These are phyloP conservation scores for Halisarca cf. caerulea DNA, from an alignment of 37 sponge, comb jelly and placozoan species.

Conservation along the genomic window DNA sequence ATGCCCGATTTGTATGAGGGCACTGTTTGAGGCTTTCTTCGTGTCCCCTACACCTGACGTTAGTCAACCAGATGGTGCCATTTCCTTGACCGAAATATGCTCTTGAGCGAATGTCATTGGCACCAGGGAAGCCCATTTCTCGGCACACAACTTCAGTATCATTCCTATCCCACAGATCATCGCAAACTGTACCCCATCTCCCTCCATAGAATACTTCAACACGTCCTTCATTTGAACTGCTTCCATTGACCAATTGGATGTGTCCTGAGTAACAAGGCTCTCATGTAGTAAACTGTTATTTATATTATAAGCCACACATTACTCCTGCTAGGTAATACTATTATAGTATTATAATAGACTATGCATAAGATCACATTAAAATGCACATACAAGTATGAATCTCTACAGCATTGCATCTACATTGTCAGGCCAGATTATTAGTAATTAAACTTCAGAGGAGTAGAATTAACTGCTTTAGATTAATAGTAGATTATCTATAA, in stretches of 20 bases:
- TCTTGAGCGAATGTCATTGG: not conserved
- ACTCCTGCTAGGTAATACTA: too few relatives aligned
- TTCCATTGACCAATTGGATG: not conserved
- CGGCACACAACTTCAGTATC: not conserved
- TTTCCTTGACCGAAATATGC: constrained; percentile 1
- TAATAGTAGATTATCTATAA: too few relatives aligned
- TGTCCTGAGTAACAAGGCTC: too few relatives aligned
- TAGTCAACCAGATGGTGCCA: not conserved
- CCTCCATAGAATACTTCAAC: not conserved
- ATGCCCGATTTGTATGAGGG: not conserved
- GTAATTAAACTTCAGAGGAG: too few relatives aligned
- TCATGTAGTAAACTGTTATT: too few relatives aligned
- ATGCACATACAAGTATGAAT: too few relatives aligned
- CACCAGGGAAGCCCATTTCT: not conserved
- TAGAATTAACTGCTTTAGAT: too few relatives aligned
- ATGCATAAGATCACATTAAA: too few relatives aligned
- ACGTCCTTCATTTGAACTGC: not conserved
- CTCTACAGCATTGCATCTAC: too few relatives aligned
- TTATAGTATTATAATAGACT: too few relatives aligned
- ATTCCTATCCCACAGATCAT: not conserved
- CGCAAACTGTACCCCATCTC: not conserved
- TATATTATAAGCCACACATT: too few relatives aligned
- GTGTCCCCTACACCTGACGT: constrained; percentile 4
- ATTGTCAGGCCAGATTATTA: too few relatives aligned
- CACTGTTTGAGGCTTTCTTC: not conserved